These are phyloP conservation scores for Urocynchramus pylzowi DNA, from an alignment of 2,113 vertebrate species.

Conservation along the genomic window DNA sequence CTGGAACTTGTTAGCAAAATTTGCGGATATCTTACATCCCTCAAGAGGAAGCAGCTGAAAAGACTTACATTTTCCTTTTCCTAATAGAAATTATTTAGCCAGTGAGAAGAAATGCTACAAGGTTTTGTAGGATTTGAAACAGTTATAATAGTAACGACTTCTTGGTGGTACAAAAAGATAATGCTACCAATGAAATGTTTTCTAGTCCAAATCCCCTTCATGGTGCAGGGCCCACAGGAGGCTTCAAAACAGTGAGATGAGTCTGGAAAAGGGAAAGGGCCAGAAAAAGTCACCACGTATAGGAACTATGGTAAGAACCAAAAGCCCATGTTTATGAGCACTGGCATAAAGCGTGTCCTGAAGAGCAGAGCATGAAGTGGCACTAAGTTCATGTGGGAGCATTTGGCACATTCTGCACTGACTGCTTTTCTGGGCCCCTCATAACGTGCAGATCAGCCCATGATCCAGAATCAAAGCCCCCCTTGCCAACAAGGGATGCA, in stretches of 20 bases:
- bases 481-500: not conserved
- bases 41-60: conserved; percentile 65
- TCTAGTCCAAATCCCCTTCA: not conserved
- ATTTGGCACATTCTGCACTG: not conserved
- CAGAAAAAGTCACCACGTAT: not conserved
- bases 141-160: not conserved
- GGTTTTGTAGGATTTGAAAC: not conserved
- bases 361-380: not conserved
- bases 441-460: not conserved
- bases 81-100: conserved; percentile 46
- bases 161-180: not conserved
- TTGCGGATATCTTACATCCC: conserved; percentile 49
- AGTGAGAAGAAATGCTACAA: not conserved
- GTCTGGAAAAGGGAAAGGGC: not conserved
- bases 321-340: not conserved
- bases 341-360: not conserved
- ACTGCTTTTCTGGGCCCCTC: not conserved
- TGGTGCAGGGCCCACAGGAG: not conserved
- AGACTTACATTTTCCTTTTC: conserved; percentile 35
- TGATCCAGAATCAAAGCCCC: not conserved
- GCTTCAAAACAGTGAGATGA: not conserved
- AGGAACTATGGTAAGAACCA: not conserved
- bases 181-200: not conserved
- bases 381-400: not conserved
- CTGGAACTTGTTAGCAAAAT: conserved; percentile 53